Percentiles rank a stretch among this genome's conserved stretches.
Conservation (phyloP, 2,888 invertebrate genomes). For the Odiellus spinosus region DNA sequence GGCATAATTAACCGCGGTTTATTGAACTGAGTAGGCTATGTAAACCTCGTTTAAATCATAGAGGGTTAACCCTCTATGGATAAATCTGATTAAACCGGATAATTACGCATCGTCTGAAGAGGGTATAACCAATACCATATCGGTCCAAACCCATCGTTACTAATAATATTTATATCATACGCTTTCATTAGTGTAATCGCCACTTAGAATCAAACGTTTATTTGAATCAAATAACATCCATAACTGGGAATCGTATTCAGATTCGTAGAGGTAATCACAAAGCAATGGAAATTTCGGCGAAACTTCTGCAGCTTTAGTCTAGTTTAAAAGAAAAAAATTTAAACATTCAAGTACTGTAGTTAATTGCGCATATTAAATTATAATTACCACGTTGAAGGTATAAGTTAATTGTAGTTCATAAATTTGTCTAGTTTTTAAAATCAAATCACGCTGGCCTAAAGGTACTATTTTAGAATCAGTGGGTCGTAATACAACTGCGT, state of each 20-base stretch:
- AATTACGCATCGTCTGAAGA: too few species aligned
- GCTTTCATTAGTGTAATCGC: constrained; percentile 39
- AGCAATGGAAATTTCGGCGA: constrained; percentile 60
- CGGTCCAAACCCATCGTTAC: too few species aligned
- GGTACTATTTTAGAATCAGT: constrained; percentile 62
- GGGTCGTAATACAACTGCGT: constrained; percentile 49
- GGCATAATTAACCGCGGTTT: too few species aligned
- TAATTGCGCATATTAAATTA: too few species aligned
- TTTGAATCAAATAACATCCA: constrained; percentile 89
- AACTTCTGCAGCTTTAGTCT: constrained; percentile 61
- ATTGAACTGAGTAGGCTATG: too few species aligned
- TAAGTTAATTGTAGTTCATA: constrained; percentile 79
- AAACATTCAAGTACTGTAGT: too few species aligned
- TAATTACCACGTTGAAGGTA: constrained; percentile 53
- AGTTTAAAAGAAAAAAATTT: constrained; percentile 9
- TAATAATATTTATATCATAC: too few species aligned
- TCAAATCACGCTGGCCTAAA: constrained; percentile 59
- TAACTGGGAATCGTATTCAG: constrained; percentile 86
- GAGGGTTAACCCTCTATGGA: too few species aligned
- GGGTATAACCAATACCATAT: too few species aligned
- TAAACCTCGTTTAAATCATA: too few species aligned
- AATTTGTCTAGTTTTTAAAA: constrained; percentile 74
- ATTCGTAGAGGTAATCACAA: constrained; percentile 80
- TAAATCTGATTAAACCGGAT: too few species aligned
- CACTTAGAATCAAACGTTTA: constrained; percentile 67